Evolutionary conservation across 2,113 vertebrate genomes (phyloP).

Genomic region (Zingel zingel): DNA sequence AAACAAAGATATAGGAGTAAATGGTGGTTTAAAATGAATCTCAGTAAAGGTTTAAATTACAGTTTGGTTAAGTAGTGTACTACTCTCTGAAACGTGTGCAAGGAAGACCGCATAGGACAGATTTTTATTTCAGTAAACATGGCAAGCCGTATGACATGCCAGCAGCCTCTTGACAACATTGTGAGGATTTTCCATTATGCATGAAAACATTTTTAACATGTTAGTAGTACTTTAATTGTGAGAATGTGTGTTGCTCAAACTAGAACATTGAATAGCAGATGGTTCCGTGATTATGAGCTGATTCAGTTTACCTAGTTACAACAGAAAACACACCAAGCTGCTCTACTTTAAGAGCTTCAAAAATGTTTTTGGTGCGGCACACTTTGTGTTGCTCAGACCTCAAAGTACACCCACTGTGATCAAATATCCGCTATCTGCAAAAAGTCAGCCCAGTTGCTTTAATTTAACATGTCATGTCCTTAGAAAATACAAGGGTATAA

Average conservation of each 20-base stretch:
- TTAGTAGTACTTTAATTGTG: neutral
- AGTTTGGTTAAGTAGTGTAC: neutral
- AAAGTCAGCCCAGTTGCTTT: neutral
- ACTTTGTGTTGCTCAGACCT: neutral
- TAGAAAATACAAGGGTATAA: neutral
- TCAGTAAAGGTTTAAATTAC: constrained; percentile 35
- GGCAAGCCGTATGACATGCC: neutral
- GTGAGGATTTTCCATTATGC: neutral
- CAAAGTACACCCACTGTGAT: neutral
- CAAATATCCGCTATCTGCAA: neutral
- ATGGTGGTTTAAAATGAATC: constrained; percentile 25
- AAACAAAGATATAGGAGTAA: constrained; percentile 26
- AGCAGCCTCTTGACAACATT: neutral
- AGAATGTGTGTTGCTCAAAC: neutral
- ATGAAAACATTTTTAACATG: neutral
- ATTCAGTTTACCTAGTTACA: neutral
- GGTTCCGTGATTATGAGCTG: constrained; percentile 5
- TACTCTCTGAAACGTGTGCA: constrained; percentile 1
- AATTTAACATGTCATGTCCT: neutral
- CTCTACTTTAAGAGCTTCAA: neutral
- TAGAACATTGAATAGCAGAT: constrained; percentile 2
- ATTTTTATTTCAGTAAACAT: constrained; percentile 1
- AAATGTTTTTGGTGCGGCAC: neutral
- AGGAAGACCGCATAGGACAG: neutral
- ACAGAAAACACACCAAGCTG: neutral